Conservation (phyloP, 2,113 vertebrate genomes). For the Fregetta grallaria region DNA sequence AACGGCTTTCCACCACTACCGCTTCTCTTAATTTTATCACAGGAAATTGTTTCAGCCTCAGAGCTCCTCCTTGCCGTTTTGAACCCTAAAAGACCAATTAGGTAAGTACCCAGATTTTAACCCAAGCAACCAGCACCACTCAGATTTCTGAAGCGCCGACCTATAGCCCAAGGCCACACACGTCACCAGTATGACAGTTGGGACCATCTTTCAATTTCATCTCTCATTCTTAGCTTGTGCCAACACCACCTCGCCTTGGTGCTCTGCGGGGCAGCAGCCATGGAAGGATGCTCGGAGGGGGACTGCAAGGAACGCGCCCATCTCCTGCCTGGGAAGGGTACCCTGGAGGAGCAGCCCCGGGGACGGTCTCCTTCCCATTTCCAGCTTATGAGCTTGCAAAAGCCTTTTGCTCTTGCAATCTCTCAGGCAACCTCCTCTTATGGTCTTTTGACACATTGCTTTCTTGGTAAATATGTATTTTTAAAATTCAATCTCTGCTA, state of each 20-base stretch:
- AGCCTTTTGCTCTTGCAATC: neutral
- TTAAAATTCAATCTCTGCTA: neutral
- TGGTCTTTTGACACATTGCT: neutral
- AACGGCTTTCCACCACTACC: neutral
- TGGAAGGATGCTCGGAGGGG: neutral
- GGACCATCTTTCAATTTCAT: neutral
- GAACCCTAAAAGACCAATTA: neutral
- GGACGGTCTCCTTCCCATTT: neutral
- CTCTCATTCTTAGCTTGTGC: neutral
- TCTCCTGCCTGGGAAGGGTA: neutral
- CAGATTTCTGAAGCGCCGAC: neutral
- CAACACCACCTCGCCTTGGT: neutral
- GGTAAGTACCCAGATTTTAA: neutral
- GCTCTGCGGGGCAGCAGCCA: neutral
- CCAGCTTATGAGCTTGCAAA: neutral
- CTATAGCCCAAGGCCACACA: neutral
- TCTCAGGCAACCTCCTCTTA: neutral
- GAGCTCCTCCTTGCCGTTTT: neutral
- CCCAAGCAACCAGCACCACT: neutral
- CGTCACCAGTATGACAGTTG: neutral
- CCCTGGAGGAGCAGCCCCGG: neutral
- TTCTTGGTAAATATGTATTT: neutral
- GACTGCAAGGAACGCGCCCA: rapidly evolving
- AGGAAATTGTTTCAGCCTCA: neutral
- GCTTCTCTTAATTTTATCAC: rapidly evolving